Conservation (phyloP, 2,113 vertebrate species). For the Salminus brasiliensis region DNA sequence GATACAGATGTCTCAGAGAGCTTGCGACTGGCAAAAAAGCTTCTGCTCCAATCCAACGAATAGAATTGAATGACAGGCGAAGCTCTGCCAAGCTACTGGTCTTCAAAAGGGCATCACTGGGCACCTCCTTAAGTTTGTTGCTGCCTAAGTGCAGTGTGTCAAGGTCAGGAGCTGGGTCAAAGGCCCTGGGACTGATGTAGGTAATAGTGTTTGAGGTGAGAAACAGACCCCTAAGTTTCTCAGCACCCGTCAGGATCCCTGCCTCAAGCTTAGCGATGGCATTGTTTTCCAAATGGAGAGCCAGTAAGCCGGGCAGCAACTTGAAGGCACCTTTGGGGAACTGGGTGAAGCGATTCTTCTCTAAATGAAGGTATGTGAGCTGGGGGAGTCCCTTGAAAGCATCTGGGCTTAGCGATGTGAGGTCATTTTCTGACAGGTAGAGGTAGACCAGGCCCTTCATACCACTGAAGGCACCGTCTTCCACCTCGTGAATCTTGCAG, state of each 20-base stretch:
- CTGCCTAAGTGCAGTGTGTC: slow-evolving; percentile 85
- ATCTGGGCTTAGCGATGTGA: slow-evolving; percentile 74
- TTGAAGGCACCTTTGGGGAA: slow-evolving; percentile 79
- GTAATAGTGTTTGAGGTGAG: slow-evolving; percentile 79
- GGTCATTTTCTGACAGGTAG: slow-evolving; percentile 88
- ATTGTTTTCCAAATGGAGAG: slow-evolving; percentile 89
- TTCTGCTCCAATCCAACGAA: slow-evolving; percentile 70
- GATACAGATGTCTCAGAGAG: slow-evolving; percentile 85
- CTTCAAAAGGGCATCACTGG: slow-evolving; percentile 75
- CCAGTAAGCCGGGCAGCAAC: slow-evolving; percentile 82
- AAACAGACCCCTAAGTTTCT: slow-evolving; percentile 81
- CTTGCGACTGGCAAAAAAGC: slow-evolving; percentile 76
- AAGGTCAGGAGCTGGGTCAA: slow-evolving; percentile 76
- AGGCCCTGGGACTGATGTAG: slow-evolving; percentile 64
- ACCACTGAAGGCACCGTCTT: slow-evolving; percentile 78
- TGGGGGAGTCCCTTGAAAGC: slow-evolving; percentile 80
- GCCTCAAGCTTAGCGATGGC: slow-evolving; percentile 73
- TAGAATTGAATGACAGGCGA: slow-evolving; percentile 81
- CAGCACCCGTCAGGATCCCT: slow-evolving; percentile 64
- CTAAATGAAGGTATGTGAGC: slow-evolving; percentile 89
- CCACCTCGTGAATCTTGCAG: slow-evolving; percentile 78
- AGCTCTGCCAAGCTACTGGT: slow-evolving; percentile 80
- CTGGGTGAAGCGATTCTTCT: slow-evolving; percentile 80
- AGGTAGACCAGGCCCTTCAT: slow-evolving; percentile 88
- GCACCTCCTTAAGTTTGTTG: slow-evolving; percentile 83